Evolutionary conservation across 2,797 vertebrate genomes (phyloP).

Genomic region (Anguilla anguilla): DNA sequence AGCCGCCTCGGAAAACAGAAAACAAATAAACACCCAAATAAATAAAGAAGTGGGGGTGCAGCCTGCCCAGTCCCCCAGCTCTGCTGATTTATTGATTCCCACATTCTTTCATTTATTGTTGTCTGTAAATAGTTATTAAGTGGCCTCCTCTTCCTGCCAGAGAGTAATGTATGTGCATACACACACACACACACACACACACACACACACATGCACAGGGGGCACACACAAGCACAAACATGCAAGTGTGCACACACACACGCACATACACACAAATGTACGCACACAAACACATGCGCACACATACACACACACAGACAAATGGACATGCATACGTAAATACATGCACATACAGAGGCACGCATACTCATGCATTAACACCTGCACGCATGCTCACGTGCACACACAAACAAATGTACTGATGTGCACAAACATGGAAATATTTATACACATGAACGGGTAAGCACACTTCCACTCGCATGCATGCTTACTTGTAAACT

Average conservation of each 20-base stretch:
- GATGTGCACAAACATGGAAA: background rate
- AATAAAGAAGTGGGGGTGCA: constrained; percentile 69
- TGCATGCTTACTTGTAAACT: no score
- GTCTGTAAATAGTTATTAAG: constrained; percentile 76
- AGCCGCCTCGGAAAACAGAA: constrained; percentile 76
- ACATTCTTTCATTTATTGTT: constrained; percentile 73
- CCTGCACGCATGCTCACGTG: constrained; percentile 40
- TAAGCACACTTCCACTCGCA: no score
- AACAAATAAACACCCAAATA: constrained; percentile 67
- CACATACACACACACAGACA: constrained; percentile 49
- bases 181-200: constrained; percentile 55
- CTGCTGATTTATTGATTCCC: constrained; percentile 79
- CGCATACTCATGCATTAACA: background rate
- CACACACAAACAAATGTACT: background rate
- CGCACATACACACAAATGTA: constrained; percentile 22
- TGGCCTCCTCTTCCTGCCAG: constrained; percentile 36
- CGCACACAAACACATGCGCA: background rate
- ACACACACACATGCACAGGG: background rate
- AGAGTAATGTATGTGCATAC: background rate
- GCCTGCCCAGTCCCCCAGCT: constrained; percentile 66
- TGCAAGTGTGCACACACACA: background rate
- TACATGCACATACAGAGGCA: constrained; percentile 32
- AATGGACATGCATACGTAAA: background rate
- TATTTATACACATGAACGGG: no score
- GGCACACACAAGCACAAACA: background rate